Conservation (phyloP, 2,888 invertebrate species). For the Lathronympha strigana region DNA sequence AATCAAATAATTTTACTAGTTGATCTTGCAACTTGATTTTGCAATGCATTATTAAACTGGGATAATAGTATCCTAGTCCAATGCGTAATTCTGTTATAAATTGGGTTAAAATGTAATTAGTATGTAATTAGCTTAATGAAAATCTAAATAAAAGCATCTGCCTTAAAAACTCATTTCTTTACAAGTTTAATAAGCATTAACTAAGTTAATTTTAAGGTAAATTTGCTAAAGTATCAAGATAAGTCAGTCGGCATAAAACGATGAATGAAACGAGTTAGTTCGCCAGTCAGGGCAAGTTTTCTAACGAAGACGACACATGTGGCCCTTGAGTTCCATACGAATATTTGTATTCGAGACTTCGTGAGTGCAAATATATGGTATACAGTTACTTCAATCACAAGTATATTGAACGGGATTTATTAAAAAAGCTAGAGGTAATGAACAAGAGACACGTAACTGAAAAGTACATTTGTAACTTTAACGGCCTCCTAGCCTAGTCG, state of each 20-base stretch:
- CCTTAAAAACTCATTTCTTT: not conserved
- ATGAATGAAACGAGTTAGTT: constrained; percentile 70
- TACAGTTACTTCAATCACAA: not conserved
- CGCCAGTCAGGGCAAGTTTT: constrained; percentile 67
- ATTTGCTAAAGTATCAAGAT: constrained; percentile 52
- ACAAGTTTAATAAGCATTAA: not conserved
- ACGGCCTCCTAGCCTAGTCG: too few relatives aligned
- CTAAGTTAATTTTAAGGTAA: not conserved
- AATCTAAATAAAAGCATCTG: not conserved
- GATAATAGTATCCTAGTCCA: not conserved
- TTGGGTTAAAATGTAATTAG: constrained; percentile 4
- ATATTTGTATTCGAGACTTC: constrained; percentile 54
- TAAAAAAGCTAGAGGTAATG: not conserved
- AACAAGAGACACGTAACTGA: too few relatives aligned
- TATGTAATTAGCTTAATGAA: not conserved
- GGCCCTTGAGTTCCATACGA: constrained; percentile 58
- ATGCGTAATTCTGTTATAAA: constrained; percentile 2
- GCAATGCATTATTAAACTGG: not conserved
- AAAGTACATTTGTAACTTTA: too few relatives aligned
- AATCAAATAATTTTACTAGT: not conserved
- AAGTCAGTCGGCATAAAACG: constrained; percentile 53
- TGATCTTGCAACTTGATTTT: not conserved
- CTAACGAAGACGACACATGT: constrained; percentile 68
- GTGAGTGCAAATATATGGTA: constrained; percentile 32
- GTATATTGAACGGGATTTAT: not conserved